phyloP scores from a whole-genome alignment of 2,888 invertebrate genomes.

The Synergus gifuensis region DNA sequence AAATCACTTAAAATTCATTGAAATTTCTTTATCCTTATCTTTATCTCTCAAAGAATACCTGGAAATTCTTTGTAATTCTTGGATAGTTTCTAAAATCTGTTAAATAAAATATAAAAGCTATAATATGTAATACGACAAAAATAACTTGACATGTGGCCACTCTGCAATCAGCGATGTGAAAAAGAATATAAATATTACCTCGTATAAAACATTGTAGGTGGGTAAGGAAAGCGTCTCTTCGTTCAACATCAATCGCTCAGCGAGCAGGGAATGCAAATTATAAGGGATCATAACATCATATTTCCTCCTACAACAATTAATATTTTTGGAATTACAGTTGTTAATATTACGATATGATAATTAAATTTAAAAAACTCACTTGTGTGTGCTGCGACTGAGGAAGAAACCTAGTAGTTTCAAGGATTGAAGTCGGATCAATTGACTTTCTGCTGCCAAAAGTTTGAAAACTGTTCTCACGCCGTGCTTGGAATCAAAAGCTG shows the following conservation, averaged over 20 bases:
- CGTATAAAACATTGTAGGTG: conserved; percentile 98
- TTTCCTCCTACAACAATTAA: conserved; percentile 86
- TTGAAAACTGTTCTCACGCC: conserved; percentile 98
- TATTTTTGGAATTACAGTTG: neutral
- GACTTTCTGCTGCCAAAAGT: conserved; percentile 96
- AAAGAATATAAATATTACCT: conserved; percentile 78
- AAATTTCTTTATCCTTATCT: too few species aligned
- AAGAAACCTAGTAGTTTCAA: conserved; percentile 98
- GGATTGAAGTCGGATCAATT: conserved; percentile 96
- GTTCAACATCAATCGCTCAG: conserved; percentile 93
- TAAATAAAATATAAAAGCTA: too few species aligned
- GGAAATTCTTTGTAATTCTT: too few species aligned
- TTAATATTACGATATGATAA: neutral
- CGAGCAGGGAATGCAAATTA: conserved; percentile 97
- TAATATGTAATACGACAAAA: too few species aligned
- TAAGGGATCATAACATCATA: conserved; percentile 99
- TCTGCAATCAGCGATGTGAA: too few species aligned
- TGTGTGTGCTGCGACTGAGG: conserved; percentile 98
- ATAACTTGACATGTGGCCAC: too few species aligned
- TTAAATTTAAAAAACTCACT: conserved; percentile 81
- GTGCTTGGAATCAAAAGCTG: conserved; percentile 98
- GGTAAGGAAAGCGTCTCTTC: conserved; percentile 94
- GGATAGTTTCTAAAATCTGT: too few species aligned
- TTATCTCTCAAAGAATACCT: too few species aligned
- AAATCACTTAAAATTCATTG: too few species aligned